These are phyloP conservation scores for Ectobius pallidus DNA, from an alignment of 2,888 invertebrate genomes.

Conservation along the genomic window DNA sequence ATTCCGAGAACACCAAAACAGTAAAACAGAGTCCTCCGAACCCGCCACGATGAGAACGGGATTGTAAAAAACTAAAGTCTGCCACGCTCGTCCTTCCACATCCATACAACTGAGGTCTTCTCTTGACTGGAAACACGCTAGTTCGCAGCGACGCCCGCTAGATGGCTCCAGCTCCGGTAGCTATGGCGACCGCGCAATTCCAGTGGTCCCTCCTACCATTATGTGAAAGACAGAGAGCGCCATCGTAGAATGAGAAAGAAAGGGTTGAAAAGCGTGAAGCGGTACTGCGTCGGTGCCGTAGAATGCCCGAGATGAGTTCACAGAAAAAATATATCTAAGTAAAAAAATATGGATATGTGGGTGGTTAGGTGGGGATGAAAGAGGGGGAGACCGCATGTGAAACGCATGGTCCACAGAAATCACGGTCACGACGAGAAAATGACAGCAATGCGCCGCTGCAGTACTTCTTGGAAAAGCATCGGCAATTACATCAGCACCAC, in stretches of 20 bases:
- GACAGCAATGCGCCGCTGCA: too few species aligned
- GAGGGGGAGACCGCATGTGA: neutral
- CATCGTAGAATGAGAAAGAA: neutral
- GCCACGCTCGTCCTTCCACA: conserved; percentile 3
- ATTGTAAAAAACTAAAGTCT: conserved; percentile 15
- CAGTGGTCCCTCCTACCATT: conserved; percentile 10
- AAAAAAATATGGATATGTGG: neutral
- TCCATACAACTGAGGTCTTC: conserved; percentile 20
- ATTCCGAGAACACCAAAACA: conserved; percentile 1
- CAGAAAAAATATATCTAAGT: neutral
- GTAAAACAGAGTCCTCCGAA: neutral
- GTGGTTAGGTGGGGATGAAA: neutral
- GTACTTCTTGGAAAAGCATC: too few species aligned
- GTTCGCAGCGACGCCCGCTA: conserved; percentile 35
- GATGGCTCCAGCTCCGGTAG: conserved; percentile 30
- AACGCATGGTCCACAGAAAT: conserved; percentile 5
- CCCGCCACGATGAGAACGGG: conserved; percentile 4
- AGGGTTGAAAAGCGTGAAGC: neutral
- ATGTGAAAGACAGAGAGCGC: neutral
- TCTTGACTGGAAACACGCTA: conserved; percentile 14
- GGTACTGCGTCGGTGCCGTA: conserved; percentile 9
- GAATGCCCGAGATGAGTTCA: neutral
- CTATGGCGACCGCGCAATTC: conserved; percentile 27
- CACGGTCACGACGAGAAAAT: neutral
- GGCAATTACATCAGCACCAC: too few species aligned